Evolutionary conservation across 2,797 vertebrate species (phyloP).

Genomic region (Phrynocephalus vlangalii): DNA sequence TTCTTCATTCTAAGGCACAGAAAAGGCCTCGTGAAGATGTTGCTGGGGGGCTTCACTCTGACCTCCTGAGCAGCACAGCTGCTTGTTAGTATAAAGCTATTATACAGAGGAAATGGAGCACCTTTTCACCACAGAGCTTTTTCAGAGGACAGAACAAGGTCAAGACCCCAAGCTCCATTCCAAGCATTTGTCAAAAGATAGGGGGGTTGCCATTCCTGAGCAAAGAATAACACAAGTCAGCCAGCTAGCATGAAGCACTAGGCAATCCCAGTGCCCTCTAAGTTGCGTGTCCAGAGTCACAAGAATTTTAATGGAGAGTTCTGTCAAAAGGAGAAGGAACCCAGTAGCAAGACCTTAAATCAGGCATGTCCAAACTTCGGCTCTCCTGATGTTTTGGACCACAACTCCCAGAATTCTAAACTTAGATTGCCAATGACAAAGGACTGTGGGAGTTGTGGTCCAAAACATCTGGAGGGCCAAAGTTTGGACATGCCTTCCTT

Average conservation of each 20-base stretch:
- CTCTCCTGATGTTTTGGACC: too few species aligned
- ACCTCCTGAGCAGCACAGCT: neutral
- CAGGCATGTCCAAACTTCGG: too few species aligned
- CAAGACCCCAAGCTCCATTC: neutral
- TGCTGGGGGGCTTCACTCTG: neutral
- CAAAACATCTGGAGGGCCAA: too few species aligned
- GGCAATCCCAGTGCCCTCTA: neutral
- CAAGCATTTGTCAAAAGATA: neutral
- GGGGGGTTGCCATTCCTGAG: neutral
- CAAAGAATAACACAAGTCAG: neutral
- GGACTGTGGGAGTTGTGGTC: too few species aligned
- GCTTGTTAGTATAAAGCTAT: neutral
- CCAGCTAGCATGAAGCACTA: too few species aligned
- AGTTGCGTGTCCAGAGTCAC: neutral
- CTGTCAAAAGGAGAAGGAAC: neutral
- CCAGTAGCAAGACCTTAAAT: too few species aligned
- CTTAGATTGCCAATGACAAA: too few species aligned
- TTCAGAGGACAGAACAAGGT: neutral
- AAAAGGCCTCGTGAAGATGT: neutral
- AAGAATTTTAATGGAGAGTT: neutral
- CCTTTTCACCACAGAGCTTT: neutral
- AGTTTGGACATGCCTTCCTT: neutral
- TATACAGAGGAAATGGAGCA: neutral
- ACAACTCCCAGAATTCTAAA: too few species aligned
- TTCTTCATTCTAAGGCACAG: neutral